Percentiles rank a stretch among this genome's conserved stretches.
Conservation (phyloP, 1,140 invertebrate species). For the Drosophila pectinifera region DNA sequence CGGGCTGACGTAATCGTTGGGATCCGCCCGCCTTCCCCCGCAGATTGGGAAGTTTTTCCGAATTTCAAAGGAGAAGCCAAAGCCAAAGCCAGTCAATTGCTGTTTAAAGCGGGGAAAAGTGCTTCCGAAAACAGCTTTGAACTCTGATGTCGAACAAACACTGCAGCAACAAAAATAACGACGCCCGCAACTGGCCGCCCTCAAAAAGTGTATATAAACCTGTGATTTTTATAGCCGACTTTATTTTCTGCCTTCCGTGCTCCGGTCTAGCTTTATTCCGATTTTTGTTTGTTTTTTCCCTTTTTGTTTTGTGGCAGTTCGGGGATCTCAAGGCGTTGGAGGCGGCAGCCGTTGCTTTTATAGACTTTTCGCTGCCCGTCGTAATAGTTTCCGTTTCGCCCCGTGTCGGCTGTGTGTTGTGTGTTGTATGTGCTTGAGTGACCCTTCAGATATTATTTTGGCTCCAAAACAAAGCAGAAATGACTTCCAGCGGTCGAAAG, state of each 20-base stretch:
- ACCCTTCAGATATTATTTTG: conserved; percentile 64
- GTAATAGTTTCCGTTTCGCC: conserved; percentile 51
- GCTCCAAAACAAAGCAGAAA: conserved; percentile 49
- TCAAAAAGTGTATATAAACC: conserved; percentile 68
- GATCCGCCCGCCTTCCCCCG: neutral
- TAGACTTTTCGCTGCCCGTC: conserved; percentile 64
- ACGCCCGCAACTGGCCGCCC: conserved; percentile 41
- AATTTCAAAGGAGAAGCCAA: conserved; percentile 12
- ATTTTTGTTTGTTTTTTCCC: conserved; percentile 38
- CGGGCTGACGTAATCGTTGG: conserved; percentile 38
- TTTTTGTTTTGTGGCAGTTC: neutral
- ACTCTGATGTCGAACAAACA: conserved; percentile 35
- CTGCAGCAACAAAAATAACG: conserved; percentile 37
- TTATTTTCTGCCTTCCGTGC: conserved; percentile 61
- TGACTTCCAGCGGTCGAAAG: conserved; percentile 28
- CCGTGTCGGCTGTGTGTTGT: conserved; percentile 5
- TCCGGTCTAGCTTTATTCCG: conserved; percentile 22
- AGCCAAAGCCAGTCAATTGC: conserved; percentile 44
- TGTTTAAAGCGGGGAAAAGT: conserved; percentile 50
- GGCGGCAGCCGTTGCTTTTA: conserved; percentile 70
- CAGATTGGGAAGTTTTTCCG: conserved; percentile 32
- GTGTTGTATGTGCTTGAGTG: conserved; percentile 29
- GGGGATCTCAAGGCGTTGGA: conserved; percentile 27
- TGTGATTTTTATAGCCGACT: conserved; percentile 74
- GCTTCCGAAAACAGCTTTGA: conserved; percentile 53